A percentile compares a stretch with the other conserved stretches of the same genome.
phyloP scores from a whole-genome alignment of 35 echinoderm and acorn worm genomes.

The Apostichopus parvimensis region DNA sequence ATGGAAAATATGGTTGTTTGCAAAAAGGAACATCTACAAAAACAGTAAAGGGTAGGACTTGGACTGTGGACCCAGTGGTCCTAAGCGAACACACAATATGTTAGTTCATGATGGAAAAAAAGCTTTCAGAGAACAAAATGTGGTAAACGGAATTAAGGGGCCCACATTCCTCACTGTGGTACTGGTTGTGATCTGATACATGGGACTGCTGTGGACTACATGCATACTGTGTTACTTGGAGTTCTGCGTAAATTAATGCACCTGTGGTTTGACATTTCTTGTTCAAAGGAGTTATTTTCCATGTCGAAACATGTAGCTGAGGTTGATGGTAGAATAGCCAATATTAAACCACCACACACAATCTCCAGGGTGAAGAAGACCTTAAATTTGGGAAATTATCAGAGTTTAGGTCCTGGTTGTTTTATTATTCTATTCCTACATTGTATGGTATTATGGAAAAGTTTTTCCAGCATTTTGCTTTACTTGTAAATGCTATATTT shows the following conservation, averaged over 20 bases:
- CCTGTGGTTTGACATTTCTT: conserved; percentile 39
- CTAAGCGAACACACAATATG: too few relatives aligned
- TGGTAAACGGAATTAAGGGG: conserved; percentile 21
- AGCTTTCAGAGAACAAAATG: too few relatives aligned
- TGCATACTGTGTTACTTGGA: conserved; percentile 53
- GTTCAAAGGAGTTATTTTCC: conserved; percentile 35
- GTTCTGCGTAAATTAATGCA: conserved; percentile 18
- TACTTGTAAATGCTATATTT: too few relatives aligned
- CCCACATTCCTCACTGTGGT: conserved; percentile 22
- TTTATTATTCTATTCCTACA: conserved; percentile 56
- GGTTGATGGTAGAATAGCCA: conserved; percentile 46
- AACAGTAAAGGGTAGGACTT: neutral
- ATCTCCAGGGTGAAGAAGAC: conserved; percentile 37
- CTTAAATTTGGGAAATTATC: conserved; percentile 51
- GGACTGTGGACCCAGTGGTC: too few relatives aligned
- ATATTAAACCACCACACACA: conserved; percentile 49
- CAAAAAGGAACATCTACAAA: conserved; percentile 7
- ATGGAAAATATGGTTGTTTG: conserved; percentile 4
- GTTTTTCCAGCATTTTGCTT: too few relatives aligned
- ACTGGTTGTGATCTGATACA: conserved; percentile 12
- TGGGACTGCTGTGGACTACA: conserved; percentile 54
- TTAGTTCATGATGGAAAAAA: neutral
- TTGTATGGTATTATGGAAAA: conserved; percentile 22
- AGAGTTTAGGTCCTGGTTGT: conserved; percentile 47
- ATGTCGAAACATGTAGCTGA: neutral